Conservation (phyloP, 2,113 vertebrate genomes). For the Semnornis frantzii region DNA sequence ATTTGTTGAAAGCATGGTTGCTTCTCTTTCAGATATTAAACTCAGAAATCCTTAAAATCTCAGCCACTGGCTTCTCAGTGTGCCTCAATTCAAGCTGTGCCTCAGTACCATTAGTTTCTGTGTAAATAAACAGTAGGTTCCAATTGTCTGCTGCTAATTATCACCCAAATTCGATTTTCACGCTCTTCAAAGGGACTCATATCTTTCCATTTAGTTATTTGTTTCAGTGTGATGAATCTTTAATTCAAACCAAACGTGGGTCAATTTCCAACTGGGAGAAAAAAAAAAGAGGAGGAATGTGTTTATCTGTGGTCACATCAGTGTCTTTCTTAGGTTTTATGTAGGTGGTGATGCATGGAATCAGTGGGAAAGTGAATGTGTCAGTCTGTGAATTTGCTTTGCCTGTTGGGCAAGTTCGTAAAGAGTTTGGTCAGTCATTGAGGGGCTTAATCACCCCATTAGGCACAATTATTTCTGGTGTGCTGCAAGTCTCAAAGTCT, state of each 20-base stretch:
- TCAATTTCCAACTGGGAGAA: constrained; percentile 7
- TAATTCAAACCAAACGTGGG: constrained; percentile 75
- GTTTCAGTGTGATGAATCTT: constrained; percentile 62
- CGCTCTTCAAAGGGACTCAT: constrained; percentile 73
- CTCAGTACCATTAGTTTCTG: constrained; percentile 7
- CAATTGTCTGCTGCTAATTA: constrained; percentile 54
- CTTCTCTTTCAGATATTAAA: constrained; percentile 36
- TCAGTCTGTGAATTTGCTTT: constrained; percentile 11
- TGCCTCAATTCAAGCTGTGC: neutral
- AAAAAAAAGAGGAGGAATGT: constrained; percentile 41
- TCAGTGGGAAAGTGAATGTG: constrained; percentile 31
- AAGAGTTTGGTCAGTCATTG: neutral
- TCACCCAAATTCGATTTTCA: constrained; percentile 49
- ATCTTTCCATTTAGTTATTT: constrained; percentile 70
- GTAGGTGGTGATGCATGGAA: constrained; percentile 1
- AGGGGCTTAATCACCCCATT: neutral
- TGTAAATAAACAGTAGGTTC: constrained; percentile 40
- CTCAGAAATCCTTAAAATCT: constrained; percentile 29
- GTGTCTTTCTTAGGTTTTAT: constrained; percentile 13
- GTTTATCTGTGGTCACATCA: constrained; percentile 32
- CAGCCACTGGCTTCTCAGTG: rapidly evolving
- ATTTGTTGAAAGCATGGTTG: neutral
- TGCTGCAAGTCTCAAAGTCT: neutral
- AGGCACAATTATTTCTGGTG: neutral
- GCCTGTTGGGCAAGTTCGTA: neutral